Percentiles rank a stretch among this genome's conserved stretches.
Evolutionary conservation across 2,888 invertebrate species (phyloP).

Genomic region (Erebia ligea): DNA sequence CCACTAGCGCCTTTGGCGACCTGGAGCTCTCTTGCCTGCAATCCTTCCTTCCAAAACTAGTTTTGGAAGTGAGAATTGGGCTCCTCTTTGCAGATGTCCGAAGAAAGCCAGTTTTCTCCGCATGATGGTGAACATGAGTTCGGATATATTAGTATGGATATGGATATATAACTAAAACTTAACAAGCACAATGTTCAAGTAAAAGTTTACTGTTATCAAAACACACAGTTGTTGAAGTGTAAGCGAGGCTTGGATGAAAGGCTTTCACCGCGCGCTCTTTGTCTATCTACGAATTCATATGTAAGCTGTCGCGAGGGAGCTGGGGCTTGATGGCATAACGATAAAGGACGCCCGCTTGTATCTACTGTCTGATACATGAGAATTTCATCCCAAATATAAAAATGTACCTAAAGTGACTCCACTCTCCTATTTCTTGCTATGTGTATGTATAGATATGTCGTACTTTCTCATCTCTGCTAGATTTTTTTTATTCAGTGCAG

Average conservation of each 20-base stretch:
- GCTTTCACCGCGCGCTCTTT: constrained; percentile 43
- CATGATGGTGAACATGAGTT: too few species aligned
- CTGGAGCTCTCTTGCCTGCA: too few species aligned
- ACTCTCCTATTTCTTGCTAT: not conserved
- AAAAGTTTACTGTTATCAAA: constrained; percentile 38
- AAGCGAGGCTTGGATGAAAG: constrained; percentile 38
- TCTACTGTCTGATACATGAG: constrained; percentile 21
- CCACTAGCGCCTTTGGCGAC: too few species aligned
- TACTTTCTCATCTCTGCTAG: not conserved
- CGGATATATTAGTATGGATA: too few species aligned
- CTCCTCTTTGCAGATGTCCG: too few species aligned
- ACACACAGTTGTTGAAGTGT: constrained; percentile 35
- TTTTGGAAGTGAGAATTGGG: too few species aligned
- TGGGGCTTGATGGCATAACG: constrained; percentile 32
- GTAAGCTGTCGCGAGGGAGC: constrained; percentile 37
- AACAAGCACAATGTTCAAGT: constrained; percentile 11
- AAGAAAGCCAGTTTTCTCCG: too few species aligned
- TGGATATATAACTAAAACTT: too few species aligned
- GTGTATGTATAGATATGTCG: not conserved
- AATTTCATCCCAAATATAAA: constrained; percentile 22
- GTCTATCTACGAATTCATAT: constrained; percentile 42
- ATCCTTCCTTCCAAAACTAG: too few species aligned
- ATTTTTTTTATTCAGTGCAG: too few species aligned
- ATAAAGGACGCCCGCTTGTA: constrained; percentile 25
- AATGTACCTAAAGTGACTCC: not conserved